phyloP scores from a whole-genome alignment of 2,113 vertebrate species.

The Pseudorasbora parva region DNA sequence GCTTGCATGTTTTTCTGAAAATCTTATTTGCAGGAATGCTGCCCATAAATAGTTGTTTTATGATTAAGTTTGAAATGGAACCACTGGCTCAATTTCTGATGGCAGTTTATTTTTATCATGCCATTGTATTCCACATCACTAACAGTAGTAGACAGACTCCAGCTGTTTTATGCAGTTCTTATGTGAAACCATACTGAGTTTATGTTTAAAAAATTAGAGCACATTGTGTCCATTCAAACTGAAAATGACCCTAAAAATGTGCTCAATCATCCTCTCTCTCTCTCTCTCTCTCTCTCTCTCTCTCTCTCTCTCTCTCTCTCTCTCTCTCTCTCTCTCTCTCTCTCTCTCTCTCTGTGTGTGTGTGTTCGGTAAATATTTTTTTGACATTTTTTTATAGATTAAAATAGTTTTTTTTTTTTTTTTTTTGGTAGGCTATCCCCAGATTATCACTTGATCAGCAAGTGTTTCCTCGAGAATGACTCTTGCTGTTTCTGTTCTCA shows the following conservation, averaged over 20 bases:
- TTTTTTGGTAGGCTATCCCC: background rate
- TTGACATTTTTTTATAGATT: too few species aligned
- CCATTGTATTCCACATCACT: background rate
- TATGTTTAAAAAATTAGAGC: background rate
- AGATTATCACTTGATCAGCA: background rate
- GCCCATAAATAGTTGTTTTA: constrained; percentile 14
- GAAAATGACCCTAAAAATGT: background rate
- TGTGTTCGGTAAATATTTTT: too few species aligned
- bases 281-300: too few species aligned
- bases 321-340: too few species aligned
- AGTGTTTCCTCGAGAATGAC: background rate
- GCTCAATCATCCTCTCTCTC: too few species aligned
- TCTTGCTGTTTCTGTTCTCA: background rate
- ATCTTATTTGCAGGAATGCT: background rate
- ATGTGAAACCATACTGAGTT: background rate
- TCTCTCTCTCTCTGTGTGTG: too few species aligned
- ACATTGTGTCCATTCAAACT: background rate
- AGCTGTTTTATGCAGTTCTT: background rate
- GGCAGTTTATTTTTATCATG: background rate
- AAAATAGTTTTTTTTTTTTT: too few species aligned
- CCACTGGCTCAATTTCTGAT: background rate
- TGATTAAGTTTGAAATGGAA: background rate
- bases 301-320: too few species aligned
- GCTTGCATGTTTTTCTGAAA: background rate
- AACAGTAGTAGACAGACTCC: background rate